Evolutionary conservation across 2,888 invertebrate genomes (phyloP).

Genomic region (Colletes collaris): DNA sequence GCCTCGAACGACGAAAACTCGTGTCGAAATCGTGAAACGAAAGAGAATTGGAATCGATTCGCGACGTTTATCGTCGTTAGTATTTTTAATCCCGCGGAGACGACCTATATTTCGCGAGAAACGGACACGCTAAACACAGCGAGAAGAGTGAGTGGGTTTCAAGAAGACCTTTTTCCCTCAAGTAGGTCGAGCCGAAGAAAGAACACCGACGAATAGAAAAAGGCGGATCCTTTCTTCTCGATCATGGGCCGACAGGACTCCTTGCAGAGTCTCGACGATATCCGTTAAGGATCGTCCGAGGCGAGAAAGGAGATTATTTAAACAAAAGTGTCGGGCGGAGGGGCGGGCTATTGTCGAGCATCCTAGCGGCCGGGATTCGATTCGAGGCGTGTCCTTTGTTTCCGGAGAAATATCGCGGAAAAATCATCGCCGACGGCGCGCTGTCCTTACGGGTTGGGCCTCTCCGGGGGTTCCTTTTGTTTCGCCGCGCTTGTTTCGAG

Average conservation of each 20-base stretch:
- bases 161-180: background rate
- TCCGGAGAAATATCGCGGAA: constrained; percentile 12
- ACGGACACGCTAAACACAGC: constrained; percentile 34
- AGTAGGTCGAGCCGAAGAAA: constrained; percentile 28
- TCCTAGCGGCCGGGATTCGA: background rate
- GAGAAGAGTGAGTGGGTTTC: background rate
- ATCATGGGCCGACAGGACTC: background rate
- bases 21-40: too few species aligned
- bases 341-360: constrained; percentile 1
- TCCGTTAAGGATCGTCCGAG: constrained; percentile 9
- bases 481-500: background rate
- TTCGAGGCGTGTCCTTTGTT: constrained; percentile 17
- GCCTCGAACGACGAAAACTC: too few species aligned
- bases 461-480: constrained; percentile 13
- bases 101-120: constrained; percentile 36
- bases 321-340: constrained; percentile 30
- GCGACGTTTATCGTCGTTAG: background rate
- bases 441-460: background rate
- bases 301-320: constrained; percentile 39
- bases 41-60: too few species aligned
- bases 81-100: constrained; percentile 3
- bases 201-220: constrained; percentile 5
- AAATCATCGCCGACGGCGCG: background rate
- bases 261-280: background rate
- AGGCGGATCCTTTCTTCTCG: constrained; percentile 1